Percentiles rank a stretch among this genome's conserved stretches.
Conservation (phyloP, 2,797 vertebrate genomes). For the Rachycentron canadum region DNA sequence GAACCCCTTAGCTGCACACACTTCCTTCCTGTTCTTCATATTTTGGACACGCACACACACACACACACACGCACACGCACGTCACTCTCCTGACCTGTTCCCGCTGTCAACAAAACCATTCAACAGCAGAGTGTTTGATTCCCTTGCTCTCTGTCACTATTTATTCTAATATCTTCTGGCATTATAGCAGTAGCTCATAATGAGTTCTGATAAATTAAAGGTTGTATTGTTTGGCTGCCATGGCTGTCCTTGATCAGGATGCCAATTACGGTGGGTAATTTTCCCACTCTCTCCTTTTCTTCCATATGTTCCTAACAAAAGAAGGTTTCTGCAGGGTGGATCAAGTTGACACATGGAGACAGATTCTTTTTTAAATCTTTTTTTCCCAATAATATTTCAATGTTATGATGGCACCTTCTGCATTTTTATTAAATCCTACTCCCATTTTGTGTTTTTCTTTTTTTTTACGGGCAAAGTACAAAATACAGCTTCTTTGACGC, state of each 20-base stretch:
- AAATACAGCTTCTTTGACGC: slow-evolving; percentile 90
- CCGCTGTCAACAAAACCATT: slow-evolving; percentile 79
- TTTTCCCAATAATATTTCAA: slow-evolving; percentile 85
- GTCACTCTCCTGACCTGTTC: slow-evolving; percentile 59
- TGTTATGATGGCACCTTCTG: slow-evolving; percentile 88
- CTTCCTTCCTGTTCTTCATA: not conserved
- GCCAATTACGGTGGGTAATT: slow-evolving; percentile 96
- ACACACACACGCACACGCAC: slow-evolving; percentile 9
- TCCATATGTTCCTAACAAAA: slow-evolving; percentile 86
- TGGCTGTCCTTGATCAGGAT: slow-evolving; percentile 92
- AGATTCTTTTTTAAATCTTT: slow-evolving; percentile 85
- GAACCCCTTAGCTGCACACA: slow-evolving; percentile 37
- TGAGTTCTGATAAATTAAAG: slow-evolving; percentile 88
- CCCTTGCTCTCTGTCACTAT: slow-evolving; percentile 78
- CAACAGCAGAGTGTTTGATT: slow-evolving; percentile 80
- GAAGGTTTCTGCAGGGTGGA: slow-evolving; percentile 84
- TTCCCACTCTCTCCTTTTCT: slow-evolving; percentile 86
- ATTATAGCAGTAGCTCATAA: slow-evolving; percentile 83
- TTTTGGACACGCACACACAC: slow-evolving; percentile 7
- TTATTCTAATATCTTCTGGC: slow-evolving; percentile 82
- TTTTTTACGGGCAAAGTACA: slow-evolving; percentile 76
- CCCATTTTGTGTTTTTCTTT: slow-evolving; percentile 82
- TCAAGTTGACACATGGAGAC: slow-evolving; percentile 95
- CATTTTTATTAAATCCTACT: slow-evolving; percentile 89
- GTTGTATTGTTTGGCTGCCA: slow-evolving; percentile 87